Evolutionary conservation across 2,113 vertebrate genomes (phyloP).

Genomic region (Macquaria ambigua): DNA sequence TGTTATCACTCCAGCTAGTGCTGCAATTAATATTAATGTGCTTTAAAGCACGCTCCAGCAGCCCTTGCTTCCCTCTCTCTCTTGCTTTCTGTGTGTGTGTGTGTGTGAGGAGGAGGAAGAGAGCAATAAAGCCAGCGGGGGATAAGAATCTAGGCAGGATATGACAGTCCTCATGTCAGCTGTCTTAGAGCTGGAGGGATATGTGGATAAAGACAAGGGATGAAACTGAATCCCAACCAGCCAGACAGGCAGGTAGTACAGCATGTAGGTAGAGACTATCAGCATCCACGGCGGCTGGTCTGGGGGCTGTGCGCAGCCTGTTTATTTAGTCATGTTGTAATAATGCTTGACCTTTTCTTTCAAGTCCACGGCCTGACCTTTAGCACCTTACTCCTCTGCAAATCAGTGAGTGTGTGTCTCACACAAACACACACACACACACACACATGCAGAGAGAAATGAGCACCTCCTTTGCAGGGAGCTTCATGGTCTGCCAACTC

Average conservation of each 20-base stretch:
- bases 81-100: conserved; percentile 8
- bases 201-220: conserved; percentile 77
- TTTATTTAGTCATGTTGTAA: conserved; percentile 84
- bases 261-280: conserved; percentile 39
- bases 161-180: conserved; percentile 85
- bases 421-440: conserved; percentile 7
- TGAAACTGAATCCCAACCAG: conserved; percentile 67
- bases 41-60: conserved; percentile 82
- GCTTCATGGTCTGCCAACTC: conserved; percentile 81
- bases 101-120: conserved; percentile 64
- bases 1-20: conserved; percentile 80
- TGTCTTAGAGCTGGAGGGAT: conserved; percentile 77
- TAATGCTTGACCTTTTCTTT: conserved; percentile 84
- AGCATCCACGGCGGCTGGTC: conserved; percentile 36
- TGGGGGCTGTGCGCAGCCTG: conserved; percentile 54
- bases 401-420: conserved; percentile 34
- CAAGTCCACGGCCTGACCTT: conserved; percentile 79
- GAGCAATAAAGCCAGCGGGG: conserved; percentile 78
- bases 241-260: conserved; percentile 52
- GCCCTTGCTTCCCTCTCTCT: conserved; percentile 60
- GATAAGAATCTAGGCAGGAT: conserved; percentile 85
- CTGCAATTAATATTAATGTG: conserved; percentile 87
- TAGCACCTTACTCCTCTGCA: conserved; percentile 71
- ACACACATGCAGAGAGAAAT: conserved; percentile 38
- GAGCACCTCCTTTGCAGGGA: conserved; percentile 69